Evolutionary conservation across 2,888 invertebrate genomes (phyloP), one percentile per base, ranked within the genome.

Genomic region (Drosophila sordidula): DNA sequence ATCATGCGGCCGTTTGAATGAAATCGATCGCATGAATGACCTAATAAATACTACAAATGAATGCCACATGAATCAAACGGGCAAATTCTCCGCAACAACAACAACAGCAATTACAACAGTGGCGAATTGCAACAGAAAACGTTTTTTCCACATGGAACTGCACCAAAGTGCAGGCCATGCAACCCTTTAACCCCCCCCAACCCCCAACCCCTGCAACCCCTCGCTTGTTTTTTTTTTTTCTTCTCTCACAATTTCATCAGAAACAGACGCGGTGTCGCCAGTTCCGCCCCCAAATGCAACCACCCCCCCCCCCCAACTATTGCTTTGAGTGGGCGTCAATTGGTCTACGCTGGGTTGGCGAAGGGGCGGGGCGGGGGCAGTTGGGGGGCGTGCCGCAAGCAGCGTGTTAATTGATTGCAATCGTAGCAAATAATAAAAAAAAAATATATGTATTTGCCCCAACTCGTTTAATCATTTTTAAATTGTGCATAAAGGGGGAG

Each of bases 21-120:
- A 83, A 85, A 87, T 87, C 85, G 80, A 85, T 85, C 80, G 82
- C 80, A 85, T 81, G 84, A 87, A 84, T 85, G 84, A 83, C 74
- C 82, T 83, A 83, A 86, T 83, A 86, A 83, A 80, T 65, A 72
- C 69, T 64, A 70, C 76, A 84, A 70, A 70, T 70, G 71, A 75
- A 67, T 70, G 74, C 64, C 51, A 67, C 68, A 67, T 80, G 83
- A 80, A 80, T 80, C 81, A 79, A 66, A 72, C 50, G 42, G 54
- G 41, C 41, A 57, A 52, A 39, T 42, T 50, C 50, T 50, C 22
- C 34, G 3, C 9, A 29, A 29, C 29, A 29, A 9, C 29, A 29
- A 9, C 39, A 16, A 41, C 18, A 45, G 34, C 26, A 49, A 67
- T 45, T 50, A 63, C 42, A 58, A 34, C 47, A 32, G 47, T 39